Base-by-base conservation (phyloP, 2,797 vertebrate species). In the Cuculus canorus region DNA sequence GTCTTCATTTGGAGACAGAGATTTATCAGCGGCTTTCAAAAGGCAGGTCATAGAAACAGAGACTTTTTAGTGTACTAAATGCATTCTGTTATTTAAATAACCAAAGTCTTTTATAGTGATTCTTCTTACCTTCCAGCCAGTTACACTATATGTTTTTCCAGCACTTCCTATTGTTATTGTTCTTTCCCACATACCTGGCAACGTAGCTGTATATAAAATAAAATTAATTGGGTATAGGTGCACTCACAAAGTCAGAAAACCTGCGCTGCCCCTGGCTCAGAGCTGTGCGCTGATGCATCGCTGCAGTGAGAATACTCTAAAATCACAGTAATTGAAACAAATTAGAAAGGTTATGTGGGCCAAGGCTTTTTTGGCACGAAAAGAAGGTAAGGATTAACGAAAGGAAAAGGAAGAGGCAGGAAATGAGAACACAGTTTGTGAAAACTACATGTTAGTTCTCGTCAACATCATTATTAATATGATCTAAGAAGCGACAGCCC, bases 161-260 rank as follows among this genome's bases (percentile, higher is more conserved):
- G 99, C 99, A 87, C 99, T 99, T 98, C 99, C 97, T 77, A 99
- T 97, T 3, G 99, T 99, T 92, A 99, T 73, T 21, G 99, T 99
- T 98, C 99, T 98, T 33, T 99, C 99, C 99, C 99, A 99, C 99
- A 99, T 99, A 59, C 99, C 99, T 82, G 99, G 99, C 78, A 99
- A 97, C 4, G 98, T 99, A 90, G 99, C 99, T 99, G 82, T 76
- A 95, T 6, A 95, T 39, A 93, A 92, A 93, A 76, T 72, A 94
- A 77, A 82, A 61, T 70, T 54, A 92, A 70, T 60, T 77, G 41
- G 60, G 32, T 94, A 78, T 19, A 73, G 69, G 32, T 79, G 71
- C 61, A 68, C 35, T 71, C 87, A 87, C 39, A 39, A 39, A 39
- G 43, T 60, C 41, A 57, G 28, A 84, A 91, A 60, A 82, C 60